These are phyloP conservation scores for Mactromeris polynyma DNA, from an alignment of 2,888 invertebrate genomes.

Conservation along the genomic window DNA sequence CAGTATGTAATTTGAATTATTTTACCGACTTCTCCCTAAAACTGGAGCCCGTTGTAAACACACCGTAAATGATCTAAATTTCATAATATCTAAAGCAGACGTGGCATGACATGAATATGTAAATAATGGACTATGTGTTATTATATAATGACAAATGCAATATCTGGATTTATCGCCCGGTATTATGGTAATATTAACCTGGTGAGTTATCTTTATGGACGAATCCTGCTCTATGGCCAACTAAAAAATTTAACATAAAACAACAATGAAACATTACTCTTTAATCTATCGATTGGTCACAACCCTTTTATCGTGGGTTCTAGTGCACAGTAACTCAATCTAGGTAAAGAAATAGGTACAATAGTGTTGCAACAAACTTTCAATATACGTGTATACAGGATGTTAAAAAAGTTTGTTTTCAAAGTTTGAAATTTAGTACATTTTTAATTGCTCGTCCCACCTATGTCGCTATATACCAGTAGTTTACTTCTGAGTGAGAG, in stretches of 20 bases:
- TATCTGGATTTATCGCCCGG: background rate
- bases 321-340: no score
- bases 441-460: no score
- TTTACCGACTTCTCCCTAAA: background rate
- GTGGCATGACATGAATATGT: background rate
- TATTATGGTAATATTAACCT: constrained; percentile 32
- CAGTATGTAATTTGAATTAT: no score
- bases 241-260: constrained; percentile 32
- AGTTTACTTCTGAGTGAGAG: no score
- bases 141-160: background rate
- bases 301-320: no score
- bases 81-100: background rate
- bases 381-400: no score
- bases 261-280: background rate
- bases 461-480: no score
- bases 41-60: background rate
- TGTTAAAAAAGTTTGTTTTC: no score
- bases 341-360: no score
- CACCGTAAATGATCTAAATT: background rate
- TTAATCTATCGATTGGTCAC: no score
- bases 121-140: background rate
- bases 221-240: constrained; percentile 47
- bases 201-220: constrained; percentile 44
- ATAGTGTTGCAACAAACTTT: no score
- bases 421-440: no score